Evolutionary conservation across 2,888 invertebrate genomes (phyloP), one percentile per base, ranked within the genome.

Genomic region (Patella ulyssiponensis): DNA sequence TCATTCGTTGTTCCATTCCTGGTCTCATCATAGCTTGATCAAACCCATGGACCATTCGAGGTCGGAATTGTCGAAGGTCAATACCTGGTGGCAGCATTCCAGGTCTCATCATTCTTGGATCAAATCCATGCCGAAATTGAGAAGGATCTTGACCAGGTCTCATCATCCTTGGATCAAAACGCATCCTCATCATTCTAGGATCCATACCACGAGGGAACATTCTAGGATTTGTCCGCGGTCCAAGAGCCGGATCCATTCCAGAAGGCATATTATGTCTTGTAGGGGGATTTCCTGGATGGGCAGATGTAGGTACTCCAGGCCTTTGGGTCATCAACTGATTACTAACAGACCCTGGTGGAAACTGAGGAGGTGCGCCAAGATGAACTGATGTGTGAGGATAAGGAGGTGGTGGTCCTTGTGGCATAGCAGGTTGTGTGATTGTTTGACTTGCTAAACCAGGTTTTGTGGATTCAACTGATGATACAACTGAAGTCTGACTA

Each of bases 321-420:
- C 64, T 64, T 64, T 23, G 20, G 23, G 20, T 20, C 20, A 64
- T 64, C 23, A 23, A 23, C 14, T 71, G 71, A 15, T 73, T 56
- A 14, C 74, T 53, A 15, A 73, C 64, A 33, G 79, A 77, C 23
- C 74, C 73, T 20, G 77, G 74, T 2, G 79, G 77, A 33, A 72
- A 69, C 44, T 69, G 72, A 14, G 76, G 76, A 27, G 71, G 71
- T 5, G 75, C 12, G 23, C 64, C 64, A 23, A 23, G 64, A 23
- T 64, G 23, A 12, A 73, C 74, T 20, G 79, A 71, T 12, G 76
- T 69, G 33, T 79, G 79, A 23, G 76, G 71, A 51, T 76, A 74
- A 23, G 79, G 71, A 9, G 73, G 27, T 14, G 77, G 77, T 14
- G 79, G 77, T n/a, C 70, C 71, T 44, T 44, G 44, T 7, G 44